Conservation (phyloP, 2,888 invertebrate genomes). For the Empis livida region DNA sequence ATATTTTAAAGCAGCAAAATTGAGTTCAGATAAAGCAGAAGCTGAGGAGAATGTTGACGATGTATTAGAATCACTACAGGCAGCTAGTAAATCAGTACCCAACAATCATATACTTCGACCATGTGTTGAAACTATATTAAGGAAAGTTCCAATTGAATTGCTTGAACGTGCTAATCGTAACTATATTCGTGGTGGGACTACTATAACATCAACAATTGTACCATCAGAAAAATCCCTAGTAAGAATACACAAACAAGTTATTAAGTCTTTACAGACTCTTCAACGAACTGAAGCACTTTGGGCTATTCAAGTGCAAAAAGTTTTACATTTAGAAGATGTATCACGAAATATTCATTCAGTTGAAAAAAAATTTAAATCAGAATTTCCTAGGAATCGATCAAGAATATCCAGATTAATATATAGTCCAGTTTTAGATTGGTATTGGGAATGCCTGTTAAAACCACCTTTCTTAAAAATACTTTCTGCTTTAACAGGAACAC, state of each 20-base stretch:
- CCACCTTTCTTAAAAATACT: constrained; percentile 62
- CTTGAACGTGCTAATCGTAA: constrained; percentile 58
- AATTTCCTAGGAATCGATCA: constrained; percentile 52
- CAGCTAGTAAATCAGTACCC: constrained; percentile 62
- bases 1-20: constrained; percentile 88
- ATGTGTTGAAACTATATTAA: constrained; percentile 78
- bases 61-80: constrained; percentile 80
- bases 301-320: constrained; percentile 68
- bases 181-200: constrained; percentile 33
- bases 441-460: constrained; percentile 81
- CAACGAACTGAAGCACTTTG: constrained; percentile 92
- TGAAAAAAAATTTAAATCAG: constrained; percentile 48
- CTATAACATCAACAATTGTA: constrained; percentile 44
- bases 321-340: constrained; percentile 77
- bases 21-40: constrained; percentile 90
- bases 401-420: constrained; percentile 47
- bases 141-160: constrained; percentile 71
- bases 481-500: constrained; percentile 56
- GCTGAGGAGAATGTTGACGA: constrained; percentile 95
- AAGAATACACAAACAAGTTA: constrained; percentile 82
- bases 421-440: constrained; percentile 76
- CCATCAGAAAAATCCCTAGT: constrained; percentile 78
- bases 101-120: constrained; percentile 61
- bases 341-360: constrained; percentile 54
- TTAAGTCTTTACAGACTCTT: constrained; percentile 81